Base-by-base conservation (phyloP, 30 jellyfish, hydroid and myxozoan species). In the Cassiopea xamachana region DNA sequence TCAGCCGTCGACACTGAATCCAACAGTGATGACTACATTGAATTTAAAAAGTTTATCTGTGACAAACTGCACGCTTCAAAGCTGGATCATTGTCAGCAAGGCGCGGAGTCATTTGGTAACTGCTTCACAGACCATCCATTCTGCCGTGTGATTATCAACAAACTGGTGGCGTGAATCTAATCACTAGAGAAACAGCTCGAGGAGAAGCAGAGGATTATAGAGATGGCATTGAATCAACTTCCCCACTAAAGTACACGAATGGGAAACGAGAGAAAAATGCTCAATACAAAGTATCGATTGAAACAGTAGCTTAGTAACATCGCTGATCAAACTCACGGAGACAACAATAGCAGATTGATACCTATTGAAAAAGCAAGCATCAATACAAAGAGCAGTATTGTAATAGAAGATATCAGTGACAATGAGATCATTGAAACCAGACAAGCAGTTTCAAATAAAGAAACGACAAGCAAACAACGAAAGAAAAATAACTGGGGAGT, bases 151-250 rank as follows among this genome's bases (percentile, higher is more conserved):
- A 78, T 78, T 12, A n/a, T 78, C 64, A 78, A 50, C 48, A 78
- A 78, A 16, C 64, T 78, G 62, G 67, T 10, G 84, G 84, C 84
- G 55, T 14, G 84, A 75, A 75, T 75, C 7, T n/a, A 75, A 75
- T 78, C 87, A 44, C 49, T 78, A 18, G 87, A 78, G 50, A 78
- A 78, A 55, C 87, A 78, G 75, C 75, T 48, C 87, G 77, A 78
- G 46, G 87, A 78, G 48, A 48, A 78, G 44, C 75, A 78, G 87
- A 75, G 18, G 15, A 75, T 75, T 8, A 75, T 75, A 75, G 84
- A 75, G 69, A 7, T 75, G 84, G 43, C 84, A 7, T 39, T 77
- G 74, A 55, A n/a, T 55, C 76, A 12, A 19, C 45, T 47, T 77
- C 46, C 86, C 70, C 48, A 10, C 73, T 2, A 6, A 46, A 39